Conservation (phyloP, 2,797 vertebrate genomes). For the Crenuchus spilurus region DNA sequence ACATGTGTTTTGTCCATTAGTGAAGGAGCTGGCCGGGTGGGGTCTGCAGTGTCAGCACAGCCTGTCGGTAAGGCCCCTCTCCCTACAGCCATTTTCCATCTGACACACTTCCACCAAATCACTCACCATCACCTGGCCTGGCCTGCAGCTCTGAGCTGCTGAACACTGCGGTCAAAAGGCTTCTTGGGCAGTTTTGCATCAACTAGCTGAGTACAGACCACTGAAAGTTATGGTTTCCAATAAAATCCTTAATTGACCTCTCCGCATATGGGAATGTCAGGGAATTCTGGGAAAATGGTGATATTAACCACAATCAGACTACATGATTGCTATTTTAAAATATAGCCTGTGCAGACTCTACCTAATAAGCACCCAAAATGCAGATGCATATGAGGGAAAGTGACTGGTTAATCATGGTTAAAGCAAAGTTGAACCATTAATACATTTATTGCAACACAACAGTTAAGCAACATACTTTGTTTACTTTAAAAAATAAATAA, state of each 20-base stretch:
- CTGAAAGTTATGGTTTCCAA: background rate
- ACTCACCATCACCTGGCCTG: conserved; percentile 34
- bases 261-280: background rate
- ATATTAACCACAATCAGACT: too few relatives aligned
- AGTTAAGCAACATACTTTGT: too few relatives aligned
- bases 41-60: conserved; percentile 62
- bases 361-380: too few relatives aligned
- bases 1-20: conserved; percentile 75
- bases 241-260: background rate
- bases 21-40: conserved; percentile 58
- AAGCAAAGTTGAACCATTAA: too few relatives aligned
- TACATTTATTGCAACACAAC: too few relatives aligned
- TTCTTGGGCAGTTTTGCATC: background rate
- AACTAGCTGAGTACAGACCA: background rate
- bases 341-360: too few relatives aligned
- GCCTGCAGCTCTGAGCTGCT: background rate
- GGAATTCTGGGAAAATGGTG: background rate
- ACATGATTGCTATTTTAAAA: too few relatives aligned
- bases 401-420: too few relatives aligned
- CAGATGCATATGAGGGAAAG: too few relatives aligned
- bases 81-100: conserved; percentile 56
- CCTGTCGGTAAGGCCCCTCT: conserved; percentile 60
- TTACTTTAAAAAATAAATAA: too few relatives aligned
- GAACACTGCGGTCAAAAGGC: background rate
- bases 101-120: conserved; percentile 17